Conservation (phyloP, 2,888 invertebrate species). For the Lasiommata megera region DNA sequence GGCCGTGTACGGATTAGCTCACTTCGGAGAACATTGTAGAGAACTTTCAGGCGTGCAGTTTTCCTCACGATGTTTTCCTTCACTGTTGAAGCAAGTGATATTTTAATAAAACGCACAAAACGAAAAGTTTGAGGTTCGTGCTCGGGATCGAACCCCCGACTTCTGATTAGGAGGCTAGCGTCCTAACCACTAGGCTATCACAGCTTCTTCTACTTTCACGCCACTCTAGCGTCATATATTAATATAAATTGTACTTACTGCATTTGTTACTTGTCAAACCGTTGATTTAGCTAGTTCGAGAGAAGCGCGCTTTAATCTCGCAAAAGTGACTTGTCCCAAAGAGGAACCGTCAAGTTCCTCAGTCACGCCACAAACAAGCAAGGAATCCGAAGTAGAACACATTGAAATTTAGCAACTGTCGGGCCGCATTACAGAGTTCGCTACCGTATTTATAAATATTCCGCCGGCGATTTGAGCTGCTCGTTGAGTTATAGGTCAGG, state of each 20-base stretch:
- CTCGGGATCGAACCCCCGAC: too few relatives aligned
- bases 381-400: slow-evolving; percentile 70
- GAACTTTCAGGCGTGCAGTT: too few relatives aligned
- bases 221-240: background rate
- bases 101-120: too few relatives aligned
- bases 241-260: background rate
- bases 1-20: too few relatives aligned
- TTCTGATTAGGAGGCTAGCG: too few relatives aligned
- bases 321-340: slow-evolving; percentile 35
- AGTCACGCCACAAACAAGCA: slow-evolving; percentile 59
- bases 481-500: slow-evolving; percentile 60
- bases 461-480: slow-evolving; percentile 59
- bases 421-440: slow-evolving; percentile 64
- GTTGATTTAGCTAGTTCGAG: slow-evolving; percentile 10
- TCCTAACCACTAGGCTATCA: background rate
- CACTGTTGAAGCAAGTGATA: too few relatives aligned
- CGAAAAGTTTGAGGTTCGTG: too few relatives aligned
- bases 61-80: too few relatives aligned
- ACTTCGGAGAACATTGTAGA: too few relatives aligned
- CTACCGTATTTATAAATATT: slow-evolving; percentile 76
- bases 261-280: slow-evolving; percentile 10
- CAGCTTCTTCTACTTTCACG: too few relatives aligned
- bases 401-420: slow-evolving; percentile 80
- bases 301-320: slow-evolving; percentile 27
- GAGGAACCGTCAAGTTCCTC: slow-evolving; percentile 49